Conservation (phyloP, 1,140 invertebrate species). For the Akabosia matsudoensis region DNA sequence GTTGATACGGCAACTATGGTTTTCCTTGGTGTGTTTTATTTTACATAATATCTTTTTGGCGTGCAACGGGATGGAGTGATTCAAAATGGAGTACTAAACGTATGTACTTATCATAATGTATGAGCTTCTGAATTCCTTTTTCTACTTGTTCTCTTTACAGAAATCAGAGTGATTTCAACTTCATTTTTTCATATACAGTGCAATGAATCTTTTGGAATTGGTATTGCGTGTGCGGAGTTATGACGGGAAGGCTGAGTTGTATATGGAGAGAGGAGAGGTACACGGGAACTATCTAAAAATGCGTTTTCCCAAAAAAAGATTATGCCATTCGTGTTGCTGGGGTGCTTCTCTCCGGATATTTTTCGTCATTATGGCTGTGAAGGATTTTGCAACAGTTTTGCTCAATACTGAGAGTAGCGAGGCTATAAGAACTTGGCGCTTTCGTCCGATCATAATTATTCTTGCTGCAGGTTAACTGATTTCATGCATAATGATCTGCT, state of each 20-base stretch:
- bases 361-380: not conserved
- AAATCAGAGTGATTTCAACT: not conserved
- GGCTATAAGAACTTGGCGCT: not conserved
- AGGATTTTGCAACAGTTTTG: not conserved
- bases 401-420: not conserved
- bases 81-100: not conserved
- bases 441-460: not conserved
- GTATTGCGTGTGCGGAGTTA: not conserved
- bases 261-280: not conserved
- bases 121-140: not conserved
- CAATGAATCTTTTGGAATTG: not conserved
- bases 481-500: not conserved
- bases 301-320: not conserved
- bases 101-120: constrained; percentile 13
- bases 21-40: not conserved
- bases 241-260: not conserved
- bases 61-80: no score
- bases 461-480: not conserved
- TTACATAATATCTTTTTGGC: no score
- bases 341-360: not conserved
- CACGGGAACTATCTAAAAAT: not conserved
- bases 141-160: not conserved
- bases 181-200: not conserved
- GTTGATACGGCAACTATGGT: not conserved
- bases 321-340: not conserved